Evolutionary conservation across 2,888 invertebrate genomes (phyloP), one percentile per base, ranked within the genome.

Genomic region (Cryptocephalus moraei): DNA sequence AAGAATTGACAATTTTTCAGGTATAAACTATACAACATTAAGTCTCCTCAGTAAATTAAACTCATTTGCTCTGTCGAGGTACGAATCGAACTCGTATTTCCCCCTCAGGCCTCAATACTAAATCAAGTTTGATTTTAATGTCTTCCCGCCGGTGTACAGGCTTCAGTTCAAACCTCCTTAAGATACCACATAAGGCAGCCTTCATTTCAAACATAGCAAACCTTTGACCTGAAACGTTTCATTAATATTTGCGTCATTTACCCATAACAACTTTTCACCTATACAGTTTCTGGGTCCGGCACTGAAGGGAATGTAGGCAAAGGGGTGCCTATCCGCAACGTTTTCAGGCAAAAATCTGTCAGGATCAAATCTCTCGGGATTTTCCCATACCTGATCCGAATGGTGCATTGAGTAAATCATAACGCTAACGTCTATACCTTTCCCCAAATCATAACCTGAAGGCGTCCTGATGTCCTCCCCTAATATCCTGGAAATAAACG

Each of bases 261-360:
- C 4, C 12, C 8, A 32, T 12, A 10, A 3, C 4, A 1, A 43
- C 8, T n/a, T 43, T 32, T 43, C 67, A 80, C 80, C 82, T 53
- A 82, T 81, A 56, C 82, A 82, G 62, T 82, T 82, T 11, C 82
- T 72, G 0, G 77, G 76, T 1, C 82, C 82, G 1, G 80, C 82
- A 59, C 82, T 82, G 51, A 83, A 82, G 0, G 82, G 82, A 45
- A 82, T 72, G 58, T 76, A 83, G 0, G 78, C 73, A 53, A 75
- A 82, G 0, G 80, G 79, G 67, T 83, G 80, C 34, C 80, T 69
- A 14, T 66, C 64, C 1, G 59, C 49, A 4, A 67, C 60, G 53
- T 75, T 75, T 57, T 84, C 79, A 0, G 78, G 76, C 38, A 80
- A 61, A 65, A 86, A 86, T 51, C 86, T 70, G 43, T 85, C 83